These are phyloP conservation scores for Pyrrhia umbra DNA, from an alignment of 2,888 invertebrate genomes.

Conservation along the genomic window DNA sequence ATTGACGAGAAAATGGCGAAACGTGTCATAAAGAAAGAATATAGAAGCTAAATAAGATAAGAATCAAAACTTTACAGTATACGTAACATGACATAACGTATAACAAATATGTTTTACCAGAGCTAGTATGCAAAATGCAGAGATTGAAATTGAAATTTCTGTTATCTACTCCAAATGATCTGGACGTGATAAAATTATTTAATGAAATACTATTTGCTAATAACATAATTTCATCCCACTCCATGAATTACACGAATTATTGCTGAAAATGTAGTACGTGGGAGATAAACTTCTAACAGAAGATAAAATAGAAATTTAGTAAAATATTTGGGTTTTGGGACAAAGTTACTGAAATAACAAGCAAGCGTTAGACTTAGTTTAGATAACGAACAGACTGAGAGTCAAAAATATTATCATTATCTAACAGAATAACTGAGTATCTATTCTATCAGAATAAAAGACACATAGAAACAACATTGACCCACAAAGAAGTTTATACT, in stretches of 20 bases:
- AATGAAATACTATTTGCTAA: conserved; percentile 7
- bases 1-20: no score
- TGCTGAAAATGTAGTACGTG: background rate
- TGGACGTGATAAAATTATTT: conserved; percentile 36
- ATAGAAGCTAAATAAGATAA: conserved; percentile 1
- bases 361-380: no score
- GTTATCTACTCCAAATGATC: conserved; percentile 31
- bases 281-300: background rate
- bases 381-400: no score
- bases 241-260: background rate
- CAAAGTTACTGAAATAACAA: no score
- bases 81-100: conserved; percentile 41
- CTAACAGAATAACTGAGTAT: no score
- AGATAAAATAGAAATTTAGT: no score
- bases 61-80: conserved; percentile 10
- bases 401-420: no score
- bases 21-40: background rate
- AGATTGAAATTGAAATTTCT: conserved; percentile 25
- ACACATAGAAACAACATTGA: background rate
- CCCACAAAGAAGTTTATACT: background rate
- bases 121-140: conserved; percentile 45
- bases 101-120: conserved; percentile 44
- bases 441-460: background rate
- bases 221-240: background rate
- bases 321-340: no score